A percentile compares a stretch with the other conserved stretches of the same genome.
These are phyloP conservation scores for Pocillopora meandrina DNA, from an alignment of 92 coral and sea anemone species.

Conservation along the genomic window DNA sequence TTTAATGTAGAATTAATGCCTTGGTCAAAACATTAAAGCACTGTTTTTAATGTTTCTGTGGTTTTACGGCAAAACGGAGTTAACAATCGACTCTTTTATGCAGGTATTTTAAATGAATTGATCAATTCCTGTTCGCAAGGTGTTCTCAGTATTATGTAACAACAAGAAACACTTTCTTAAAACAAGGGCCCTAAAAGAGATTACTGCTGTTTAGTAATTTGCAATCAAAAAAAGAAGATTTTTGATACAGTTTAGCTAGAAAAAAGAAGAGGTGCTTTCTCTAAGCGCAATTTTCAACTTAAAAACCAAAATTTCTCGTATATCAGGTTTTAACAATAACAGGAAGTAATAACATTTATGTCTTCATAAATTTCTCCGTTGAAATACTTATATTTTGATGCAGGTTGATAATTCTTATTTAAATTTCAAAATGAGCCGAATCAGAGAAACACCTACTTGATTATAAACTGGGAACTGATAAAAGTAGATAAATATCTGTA, in stretches of 20 bases:
- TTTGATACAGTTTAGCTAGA: neutral
- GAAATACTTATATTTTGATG: neutral
- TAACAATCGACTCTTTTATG: constrained; percentile 20
- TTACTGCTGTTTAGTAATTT: neutral
- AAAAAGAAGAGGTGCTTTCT: neutral
- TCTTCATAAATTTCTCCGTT: neutral
- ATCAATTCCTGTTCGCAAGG: constrained; percentile 13
- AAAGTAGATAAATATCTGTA: too few species aligned
- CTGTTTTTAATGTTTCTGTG: constrained; percentile 18
- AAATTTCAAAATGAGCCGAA: neutral
- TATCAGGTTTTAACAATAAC: neutral
- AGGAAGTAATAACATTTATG: neutral
- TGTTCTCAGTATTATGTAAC: constrained; percentile 30
- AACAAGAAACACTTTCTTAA: constrained; percentile 11
- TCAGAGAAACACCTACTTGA: too few species aligned
- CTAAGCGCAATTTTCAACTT: too few species aligned
- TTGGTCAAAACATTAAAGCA: neutral
- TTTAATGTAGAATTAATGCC: neutral
- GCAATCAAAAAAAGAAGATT: neutral
- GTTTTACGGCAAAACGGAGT: constrained; percentile 11
- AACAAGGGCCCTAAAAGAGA: neutral
- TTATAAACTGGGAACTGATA: too few species aligned
- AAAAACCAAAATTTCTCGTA: neutral
- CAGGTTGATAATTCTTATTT: neutral
- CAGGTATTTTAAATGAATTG: neutral